Percentiles rank a stretch among this genome's conserved stretches.
These are phyloP conservation scores for Leucozona laternaria DNA, from an alignment of 2,888 invertebrate genomes.

Conservation along the genomic window DNA sequence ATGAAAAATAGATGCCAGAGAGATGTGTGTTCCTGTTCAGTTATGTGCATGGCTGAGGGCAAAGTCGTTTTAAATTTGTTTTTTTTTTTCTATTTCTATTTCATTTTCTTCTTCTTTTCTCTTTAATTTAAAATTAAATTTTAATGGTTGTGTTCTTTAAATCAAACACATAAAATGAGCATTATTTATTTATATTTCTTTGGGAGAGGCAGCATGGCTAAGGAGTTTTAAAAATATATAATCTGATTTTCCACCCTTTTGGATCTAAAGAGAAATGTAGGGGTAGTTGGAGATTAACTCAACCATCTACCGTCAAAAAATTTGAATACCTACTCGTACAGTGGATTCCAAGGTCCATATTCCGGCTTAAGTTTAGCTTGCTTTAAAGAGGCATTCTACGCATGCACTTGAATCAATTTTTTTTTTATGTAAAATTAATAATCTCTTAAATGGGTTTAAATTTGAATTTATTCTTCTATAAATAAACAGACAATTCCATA, in stretches of 20 bases:
- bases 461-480: too few species aligned
- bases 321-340: too few species aligned
- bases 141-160: neutral
- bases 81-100: neutral
- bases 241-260: neutral
- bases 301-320: too few species aligned
- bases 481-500: too few species aligned
- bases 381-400: too few species aligned
- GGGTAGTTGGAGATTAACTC: neutral
- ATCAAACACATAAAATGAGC: neutral
- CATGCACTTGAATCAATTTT: too few species aligned
- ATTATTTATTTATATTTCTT: neutral
- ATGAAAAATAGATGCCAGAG: conserved; percentile 20
- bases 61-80: conserved; percentile 14
- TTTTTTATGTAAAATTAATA: too few species aligned
- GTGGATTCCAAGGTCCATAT: too few species aligned
- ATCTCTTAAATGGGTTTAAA: too few species aligned
- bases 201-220: neutral
- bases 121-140: conserved; percentile 5
- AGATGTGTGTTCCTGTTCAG: conserved; percentile 2
- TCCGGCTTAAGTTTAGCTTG: too few species aligned
- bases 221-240: neutral
- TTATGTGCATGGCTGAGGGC: conserved; percentile 23
- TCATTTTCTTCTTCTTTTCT: neutral
- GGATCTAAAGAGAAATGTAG: too few species aligned